These are phyloP conservation scores for Gorsachius magnificus DNA, from an alignment of 2,797 vertebrate genomes.

Conservation along the genomic window DNA sequence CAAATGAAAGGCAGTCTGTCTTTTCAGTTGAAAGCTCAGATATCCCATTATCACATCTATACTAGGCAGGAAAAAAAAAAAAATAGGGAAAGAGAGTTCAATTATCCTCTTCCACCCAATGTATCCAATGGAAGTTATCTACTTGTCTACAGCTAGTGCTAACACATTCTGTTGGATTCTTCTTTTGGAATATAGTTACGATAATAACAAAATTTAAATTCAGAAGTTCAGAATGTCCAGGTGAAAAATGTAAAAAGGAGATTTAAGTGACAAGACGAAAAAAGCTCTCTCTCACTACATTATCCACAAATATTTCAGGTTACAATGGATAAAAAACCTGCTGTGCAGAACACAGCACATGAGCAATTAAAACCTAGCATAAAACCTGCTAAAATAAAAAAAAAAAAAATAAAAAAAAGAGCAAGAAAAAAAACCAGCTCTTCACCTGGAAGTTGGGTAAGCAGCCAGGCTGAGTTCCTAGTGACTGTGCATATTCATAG, in stretches of 20 bases:
- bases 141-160: neutral
- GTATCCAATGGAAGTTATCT: neutral
- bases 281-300: neutral
- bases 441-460: slow-evolving; percentile 92
- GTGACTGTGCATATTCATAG: slow-evolving; percentile 94
- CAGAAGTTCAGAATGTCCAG: neutral
- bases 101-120: neutral
- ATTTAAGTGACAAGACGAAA: neutral
- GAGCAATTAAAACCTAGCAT: neutral
- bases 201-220: neutral
- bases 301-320: neutral
- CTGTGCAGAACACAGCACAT: neutral
- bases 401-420: neutral
- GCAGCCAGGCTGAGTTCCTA: slow-evolving; percentile 85
- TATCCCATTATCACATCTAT: neutral
- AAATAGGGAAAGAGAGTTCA: neutral
- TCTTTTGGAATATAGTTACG: neutral
- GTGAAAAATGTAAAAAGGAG: neutral
- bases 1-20: neutral
- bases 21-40: neutral
- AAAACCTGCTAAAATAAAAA: neutral
- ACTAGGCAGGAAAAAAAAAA: neutral
- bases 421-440: neutral
- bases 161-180: neutral
- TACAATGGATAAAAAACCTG: neutral